Base-by-base conservation (phyloP, 1,140 invertebrate genomes). In the Anastatus disparis region DNA sequence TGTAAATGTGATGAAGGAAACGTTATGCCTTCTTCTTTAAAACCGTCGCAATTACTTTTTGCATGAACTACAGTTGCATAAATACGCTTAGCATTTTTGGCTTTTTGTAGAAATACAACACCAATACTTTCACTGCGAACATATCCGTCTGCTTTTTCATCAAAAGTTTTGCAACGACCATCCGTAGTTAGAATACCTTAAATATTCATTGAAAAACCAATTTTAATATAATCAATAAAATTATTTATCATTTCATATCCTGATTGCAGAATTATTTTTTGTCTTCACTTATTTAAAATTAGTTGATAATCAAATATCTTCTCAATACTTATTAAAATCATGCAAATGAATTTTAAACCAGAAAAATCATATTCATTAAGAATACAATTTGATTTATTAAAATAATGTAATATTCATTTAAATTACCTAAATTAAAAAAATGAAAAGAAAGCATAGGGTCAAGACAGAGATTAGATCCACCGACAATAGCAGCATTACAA, bases 131-230 rank as follows among this genome's bases (percentile, higher is more conserved):
- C 93, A 7, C 91, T 90, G n/a, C 93, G 87, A 0, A 88, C 90
- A 75, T 94, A 94, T 1, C 93, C 93, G 73, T 91, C 89, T 0
- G 91, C 93, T 71, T 89, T 88, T 62, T 91, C 90, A 84, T 98
- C 97, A 80, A 99, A 98, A 35, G 92, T 91, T 81, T 95, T 95
- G 82, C 95, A 97, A 52, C 86, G 89, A 7, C 97, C 97, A 72
- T 97, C 94, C 1, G 86, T 77, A 1, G 94, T 93, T 12, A 98
- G 87, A 55, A 8, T 50, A 58, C 26, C 48, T 38, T 38, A 38
- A 12, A 38, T 7, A 38, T 38, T 38, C 12, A 38, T 38, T 38
- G 12, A 38, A 38, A 38, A 38, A 38, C n/a, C n/a, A n/a, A n/a
- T n/a, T n/a, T 44, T 44, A 44, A 9, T n/a, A 12, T 12, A 44